Evolutionary conservation across 2,888 invertebrate species (phyloP), one percentile per base, ranked within the genome.

Genomic region (Dendrolimus pini): DNA sequence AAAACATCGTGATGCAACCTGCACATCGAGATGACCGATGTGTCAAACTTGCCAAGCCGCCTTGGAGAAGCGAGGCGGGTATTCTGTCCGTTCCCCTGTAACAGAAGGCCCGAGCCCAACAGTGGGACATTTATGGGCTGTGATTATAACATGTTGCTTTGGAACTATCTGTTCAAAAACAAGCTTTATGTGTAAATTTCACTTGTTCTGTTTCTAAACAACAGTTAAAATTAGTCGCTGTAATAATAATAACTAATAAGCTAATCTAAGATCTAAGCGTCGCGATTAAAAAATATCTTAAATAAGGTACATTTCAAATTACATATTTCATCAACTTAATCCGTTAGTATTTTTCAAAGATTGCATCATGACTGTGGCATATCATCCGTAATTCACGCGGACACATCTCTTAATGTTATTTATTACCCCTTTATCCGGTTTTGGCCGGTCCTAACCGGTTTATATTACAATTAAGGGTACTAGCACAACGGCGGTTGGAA

Each of bases 381-480:
- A 53, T 52, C 54, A 53, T 52, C 56, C 56, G 57, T 63, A 62
- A 69, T 56, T 62, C 62, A 61, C 47, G 47, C 47, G 61, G 63
- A 62, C 62, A 65, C 72, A 65, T 64, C 62, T 63, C 18, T 47
- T 47, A 47, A 13, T 62, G 47, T 68, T 64, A 72, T 72, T 72
- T 71, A 72, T 68, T 59, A 62, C 54, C 59, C 62, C 47, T 53
- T 59, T 64, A 62, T 67, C 64, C 64, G 62, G 64, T 63, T 56
- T 57, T 61, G 62, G 59, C 61, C 61, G 64, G 67, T 63, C 54
- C 57, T 42, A 60, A 64, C 69, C 67, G 70, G 72, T 70, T 65
- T 71, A 69, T 62, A 70, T 75, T 75, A 74, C 74, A 71, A 76
- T 72, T 75, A 75, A 76, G 47, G 9, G 47, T 9, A 1, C 47